Conservation (phyloP, 2,888 invertebrate species). For the Sepioteuthis lessoniana region DNA sequence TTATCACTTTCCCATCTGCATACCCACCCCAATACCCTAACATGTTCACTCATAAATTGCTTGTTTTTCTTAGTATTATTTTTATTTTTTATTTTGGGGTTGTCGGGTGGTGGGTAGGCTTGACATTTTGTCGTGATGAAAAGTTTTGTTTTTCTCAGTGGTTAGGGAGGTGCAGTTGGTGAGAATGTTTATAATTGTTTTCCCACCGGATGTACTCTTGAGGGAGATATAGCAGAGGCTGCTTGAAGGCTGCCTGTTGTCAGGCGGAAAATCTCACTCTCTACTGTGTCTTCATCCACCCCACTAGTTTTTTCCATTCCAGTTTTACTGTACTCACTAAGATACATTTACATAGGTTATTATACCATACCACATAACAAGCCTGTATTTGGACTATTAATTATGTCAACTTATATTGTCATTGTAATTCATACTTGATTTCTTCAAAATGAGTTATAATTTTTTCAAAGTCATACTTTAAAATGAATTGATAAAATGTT, state of each 20-base stretch:
- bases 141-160: neutral
- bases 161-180: neutral
- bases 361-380: neutral
- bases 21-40: neutral
- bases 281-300: neutral
- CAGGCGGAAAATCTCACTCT: neutral
- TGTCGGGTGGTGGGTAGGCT: neutral
- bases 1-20: neutral
- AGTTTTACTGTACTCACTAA: neutral
- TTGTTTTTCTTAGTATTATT: neutral
- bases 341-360: neutral
- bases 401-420: too few relatives aligned
- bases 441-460: too few relatives aligned
- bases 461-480: too few relatives aligned
- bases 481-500: too few relatives aligned
- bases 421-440: too few relatives aligned
- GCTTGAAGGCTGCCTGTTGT: conserved; percentile 33
- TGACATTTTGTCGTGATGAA: conserved; percentile 33
- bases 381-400: neutral
- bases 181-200: neutral
- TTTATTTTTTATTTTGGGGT: neutral
- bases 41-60: conserved; percentile 4
- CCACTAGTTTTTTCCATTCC: neutral
- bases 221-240: neutral
- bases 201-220: conserved; percentile 2